These are phyloP conservation scores for Paramormyrops hopkinsi DNA, from an alignment of 2,797 vertebrate genomes.

Conservation along the genomic window DNA sequence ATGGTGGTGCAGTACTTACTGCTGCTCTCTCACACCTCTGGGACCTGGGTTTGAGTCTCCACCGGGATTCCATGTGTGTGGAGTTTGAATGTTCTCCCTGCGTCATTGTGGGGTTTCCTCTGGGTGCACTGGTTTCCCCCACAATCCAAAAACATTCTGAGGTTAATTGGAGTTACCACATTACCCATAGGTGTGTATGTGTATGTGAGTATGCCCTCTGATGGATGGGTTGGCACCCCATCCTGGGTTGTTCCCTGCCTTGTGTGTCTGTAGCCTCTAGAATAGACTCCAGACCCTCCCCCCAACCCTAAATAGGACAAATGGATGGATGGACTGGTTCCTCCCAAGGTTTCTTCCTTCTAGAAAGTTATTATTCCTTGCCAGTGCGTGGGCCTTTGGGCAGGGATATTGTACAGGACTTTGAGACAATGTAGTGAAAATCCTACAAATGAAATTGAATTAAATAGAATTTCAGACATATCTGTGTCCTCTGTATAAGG, in stretches of 20 bases:
- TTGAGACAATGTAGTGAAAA: background rate
- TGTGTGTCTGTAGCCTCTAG: background rate
- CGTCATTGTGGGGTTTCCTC: background rate
- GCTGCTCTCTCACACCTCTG: background rate
- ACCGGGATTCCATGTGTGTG: background rate
- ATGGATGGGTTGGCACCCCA: background rate
- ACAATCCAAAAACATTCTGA: background rate
- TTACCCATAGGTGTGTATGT: background rate
- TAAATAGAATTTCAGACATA: background rate
- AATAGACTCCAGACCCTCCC: background rate
- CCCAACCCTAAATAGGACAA: background rate
- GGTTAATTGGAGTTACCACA: background rate
- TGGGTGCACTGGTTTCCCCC: background rate
- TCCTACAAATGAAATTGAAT: background rate
- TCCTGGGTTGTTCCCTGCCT: background rate
- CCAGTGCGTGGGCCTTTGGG: background rate
- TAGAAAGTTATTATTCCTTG: background rate
- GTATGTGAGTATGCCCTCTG: background rate
- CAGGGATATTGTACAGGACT: background rate
- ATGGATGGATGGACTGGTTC: background rate
- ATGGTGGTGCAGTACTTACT: background rate
- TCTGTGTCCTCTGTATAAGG: background rate
- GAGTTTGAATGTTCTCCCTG: background rate
- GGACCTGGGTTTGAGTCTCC: background rate
- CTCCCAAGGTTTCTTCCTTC: background rate